A percentile compares a stretch with the other conserved stretches of the same genome.
These are phyloP conservation scores for Schizopygopsis malacanthus DNA, from an alignment of 2,797 vertebrate species.

Conservation along the genomic window DNA sequence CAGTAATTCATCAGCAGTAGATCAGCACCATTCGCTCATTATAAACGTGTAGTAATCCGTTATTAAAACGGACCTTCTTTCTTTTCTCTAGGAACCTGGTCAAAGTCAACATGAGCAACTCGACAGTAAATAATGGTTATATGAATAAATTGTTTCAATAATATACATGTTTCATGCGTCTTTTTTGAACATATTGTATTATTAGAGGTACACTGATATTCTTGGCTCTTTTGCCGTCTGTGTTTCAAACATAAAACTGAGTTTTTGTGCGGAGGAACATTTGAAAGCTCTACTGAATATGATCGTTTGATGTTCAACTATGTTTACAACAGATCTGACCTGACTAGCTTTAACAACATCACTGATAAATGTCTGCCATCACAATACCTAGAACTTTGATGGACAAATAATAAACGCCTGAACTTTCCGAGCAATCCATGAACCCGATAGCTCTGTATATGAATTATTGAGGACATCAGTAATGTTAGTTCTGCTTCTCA, in stretches of 20 bases:
- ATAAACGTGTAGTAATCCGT: not conserved
- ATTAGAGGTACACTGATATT: not conserved
- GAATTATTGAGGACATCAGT: not conserved
- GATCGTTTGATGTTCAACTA: not conserved
- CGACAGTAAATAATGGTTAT: conserved; percentile 20
- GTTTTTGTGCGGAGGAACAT: not conserved
- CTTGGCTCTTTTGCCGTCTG: not conserved
- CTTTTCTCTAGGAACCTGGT: conserved; percentile 25
- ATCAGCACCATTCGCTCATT: not conserved
- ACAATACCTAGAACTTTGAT: not conserved
- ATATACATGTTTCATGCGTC: conserved; percentile 14
- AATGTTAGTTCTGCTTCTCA: not conserved
- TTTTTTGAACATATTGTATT: not conserved
- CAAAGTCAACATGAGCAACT: conserved; percentile 29
- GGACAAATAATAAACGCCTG: not conserved
- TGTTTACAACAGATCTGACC: not conserved
- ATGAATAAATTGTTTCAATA: conserved; percentile 29
- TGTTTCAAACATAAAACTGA: not conserved
- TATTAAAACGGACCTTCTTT: conserved; percentile 2
- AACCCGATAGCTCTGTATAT: not conserved
- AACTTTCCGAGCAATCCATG: not conserved
- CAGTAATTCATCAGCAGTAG: not conserved
- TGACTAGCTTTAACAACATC: not conserved
- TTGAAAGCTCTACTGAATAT: not conserved
- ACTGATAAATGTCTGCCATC: not conserved